Conservation (phyloP, 2,113 vertebrate species). For the Ciconia stormi region DNA sequence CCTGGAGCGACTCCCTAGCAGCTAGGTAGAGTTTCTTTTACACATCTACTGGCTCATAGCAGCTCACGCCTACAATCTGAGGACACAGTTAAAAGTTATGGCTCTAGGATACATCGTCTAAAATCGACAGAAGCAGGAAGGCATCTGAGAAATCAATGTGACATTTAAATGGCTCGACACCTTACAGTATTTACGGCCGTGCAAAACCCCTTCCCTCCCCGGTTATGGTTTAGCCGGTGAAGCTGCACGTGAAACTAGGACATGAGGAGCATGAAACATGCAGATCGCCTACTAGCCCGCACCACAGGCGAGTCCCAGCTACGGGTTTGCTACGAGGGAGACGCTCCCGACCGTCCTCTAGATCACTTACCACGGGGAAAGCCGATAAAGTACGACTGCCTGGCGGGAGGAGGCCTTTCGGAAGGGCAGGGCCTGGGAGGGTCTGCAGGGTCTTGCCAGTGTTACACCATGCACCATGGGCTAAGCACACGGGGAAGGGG, state of each 20-base stretch:
- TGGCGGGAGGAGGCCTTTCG: background rate
- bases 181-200: background rate
- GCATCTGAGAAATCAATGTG: conserved; percentile 41
- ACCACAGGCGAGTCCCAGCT: background rate
- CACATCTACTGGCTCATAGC: conserved; percentile 66
- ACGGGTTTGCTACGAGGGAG: background rate
- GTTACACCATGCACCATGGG: conserved; percentile 46
- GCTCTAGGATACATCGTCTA: conserved; percentile 65
- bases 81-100: conserved; percentile 58
- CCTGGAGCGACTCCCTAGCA: background rate
- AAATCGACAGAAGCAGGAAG: conserved; percentile 63
- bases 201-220: background rate
- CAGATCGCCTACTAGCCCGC: background rate
- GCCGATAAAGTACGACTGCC: background rate
- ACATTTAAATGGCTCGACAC: conserved; percentile 43
- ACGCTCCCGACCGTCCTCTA: background rate
- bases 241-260: background rate
- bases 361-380: conserved; percentile 1
- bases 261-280: background rate
- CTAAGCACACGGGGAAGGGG: background rate
- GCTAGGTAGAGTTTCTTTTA: conserved; percentile 9
- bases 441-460: background rate
- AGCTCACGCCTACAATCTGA: conserved; percentile 61
- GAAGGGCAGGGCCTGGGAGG: background rate
- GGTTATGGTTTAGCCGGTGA: rapidly evolving